Base-by-base conservation (phyloP, 2,888 invertebrate genomes). In the Caenorhabditis sp. region DNA sequence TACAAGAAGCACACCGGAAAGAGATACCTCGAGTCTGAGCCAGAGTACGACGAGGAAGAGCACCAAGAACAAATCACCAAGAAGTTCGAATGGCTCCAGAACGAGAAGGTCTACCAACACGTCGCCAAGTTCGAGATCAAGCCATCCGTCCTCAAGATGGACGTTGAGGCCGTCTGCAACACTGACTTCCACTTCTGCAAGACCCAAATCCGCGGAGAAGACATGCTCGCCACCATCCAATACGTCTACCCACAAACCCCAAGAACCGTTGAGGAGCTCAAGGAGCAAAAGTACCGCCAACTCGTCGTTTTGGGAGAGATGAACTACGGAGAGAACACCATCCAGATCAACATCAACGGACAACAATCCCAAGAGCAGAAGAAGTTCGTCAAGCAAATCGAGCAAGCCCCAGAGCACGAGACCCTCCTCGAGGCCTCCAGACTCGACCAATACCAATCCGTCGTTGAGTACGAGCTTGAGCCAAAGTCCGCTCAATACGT, bases 401-500 rank as follows among this genome's bases (percentile, higher is more conserved):
- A 86, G 59, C 70, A 61, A 38, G 81, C 77, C 59, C 76, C 82
- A 73, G 85, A 88, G 59, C 79, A 83, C 58, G 85, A 80, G 69
- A 80, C 68, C 10, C 84, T 88, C 51, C 41, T 73, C 44, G 85
- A 87, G 76, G 87, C 87, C 38, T 56, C 86, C 64, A 73, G 84
- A 61, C 85, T 87, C 44, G 85, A 88, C 80, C 83, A 86, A 79
- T 86, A 85, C 85, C 83, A 81, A 58, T 38, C 81, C 26, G 59
- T 82, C 35, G 76, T 73, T 70, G 80, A 85, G 54, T 86, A 87
- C 81, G 80, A 86, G n/a, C 59, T 87, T 24, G 74, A 80, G 56
- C 68, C 70, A 24, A 69, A 74, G 54, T 74, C 69, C 41, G 75
- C 75, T 19, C 63, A 68, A 49, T 73, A 58, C 56, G 56, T 82